Evolutionary conservation across 2,113 vertebrate species (phyloP), one percentile per base, ranked within the genome.

Genomic region (Oostethus manadensis): DNA sequence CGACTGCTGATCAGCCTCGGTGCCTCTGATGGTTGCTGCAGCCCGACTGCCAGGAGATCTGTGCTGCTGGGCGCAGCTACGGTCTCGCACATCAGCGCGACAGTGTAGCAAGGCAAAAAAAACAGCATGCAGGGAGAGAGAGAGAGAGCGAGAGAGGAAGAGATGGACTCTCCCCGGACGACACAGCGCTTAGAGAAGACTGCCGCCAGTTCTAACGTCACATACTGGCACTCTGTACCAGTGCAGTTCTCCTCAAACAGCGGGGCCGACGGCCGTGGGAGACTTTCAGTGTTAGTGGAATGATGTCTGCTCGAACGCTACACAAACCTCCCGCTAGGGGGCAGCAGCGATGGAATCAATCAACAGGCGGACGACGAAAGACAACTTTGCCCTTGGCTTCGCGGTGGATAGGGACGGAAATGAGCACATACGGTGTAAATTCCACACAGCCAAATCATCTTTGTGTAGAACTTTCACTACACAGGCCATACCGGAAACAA

Each of bases 1-100:
- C 68, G 80, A 73, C 72, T 68, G 77, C 64, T 70, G 77, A 82
- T 84, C 78, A 76, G 80, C 46, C 40, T 51, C 18, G 38, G n/a
- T 16, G 53, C 49, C 56, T 72, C 58, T 56, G 71, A 71, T 67
- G 54, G 53, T 71, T 5, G 33, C n/a, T 21, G 53, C 38, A 21
- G 33, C 51, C 73, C 58, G 64, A 68, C 77, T 81, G 84, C 64
- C 67, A 63, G 60, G 64, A 70, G 76, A 80, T 85, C 71, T 82
- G 70, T 22, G 69, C 54, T 56, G 56, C 56, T 8, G 64, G 8
- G 56, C 6, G 11, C 51, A 63, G 76, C 66, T 71, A 63, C 66
- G 62, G 60, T 54, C 66, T 50, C 51, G 74, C 64, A 85, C 71
- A 75, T 79, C 77, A 81, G 76, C 64, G 71, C 76, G 78, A 64